These are phyloP conservation scores for Melanotaenia boesemani DNA, from an alignment of 2,797 vertebrate species.

Conservation along the genomic window DNA sequence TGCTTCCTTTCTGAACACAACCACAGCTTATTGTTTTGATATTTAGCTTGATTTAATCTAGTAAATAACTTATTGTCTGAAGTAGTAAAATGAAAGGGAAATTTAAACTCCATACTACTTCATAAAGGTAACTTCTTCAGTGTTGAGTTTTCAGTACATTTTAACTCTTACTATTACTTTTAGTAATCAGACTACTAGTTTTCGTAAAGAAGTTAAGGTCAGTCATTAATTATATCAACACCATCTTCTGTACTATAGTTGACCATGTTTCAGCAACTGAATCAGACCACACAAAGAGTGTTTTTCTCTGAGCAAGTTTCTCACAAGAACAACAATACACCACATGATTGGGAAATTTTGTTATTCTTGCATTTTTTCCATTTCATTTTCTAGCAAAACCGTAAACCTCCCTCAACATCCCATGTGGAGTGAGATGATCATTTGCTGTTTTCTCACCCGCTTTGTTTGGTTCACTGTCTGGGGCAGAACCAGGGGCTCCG, in stretches of 20 bases:
- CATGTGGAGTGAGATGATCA: conserved; percentile 23
- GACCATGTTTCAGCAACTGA: conserved; percentile 5
- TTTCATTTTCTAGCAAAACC: conserved; percentile 31
- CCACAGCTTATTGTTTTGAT: conserved; percentile 15
- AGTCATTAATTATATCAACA: conserved; percentile 9
- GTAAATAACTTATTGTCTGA: conserved; percentile 9
- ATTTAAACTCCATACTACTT: conserved; percentile 23
- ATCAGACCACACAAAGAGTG: conserved; percentile 52
- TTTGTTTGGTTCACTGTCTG: conserved; percentile 78
- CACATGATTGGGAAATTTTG: conserved; percentile 47
- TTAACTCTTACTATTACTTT: neutral
- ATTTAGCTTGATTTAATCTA: conserved; percentile 13
- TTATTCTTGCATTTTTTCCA: conserved; percentile 49
- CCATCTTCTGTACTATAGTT: conserved; percentile 14
- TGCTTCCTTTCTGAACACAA: conserved; percentile 1
- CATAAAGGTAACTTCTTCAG: neutral
- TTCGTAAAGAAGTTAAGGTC: neutral
- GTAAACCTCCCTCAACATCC: conserved; percentile 22
- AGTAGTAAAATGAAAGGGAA: neutral
- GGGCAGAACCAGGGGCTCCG: conserved; percentile 53
- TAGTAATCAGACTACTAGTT: neutral
- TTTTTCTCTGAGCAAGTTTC: conserved; percentile 10
- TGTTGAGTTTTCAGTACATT: neutral
- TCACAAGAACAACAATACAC: conserved; percentile 43
- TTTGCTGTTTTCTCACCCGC: conserved; percentile 74